phyloP scores from a whole-genome alignment of 2,888 invertebrate genomes.

The Griposia aprilina region DNA sequence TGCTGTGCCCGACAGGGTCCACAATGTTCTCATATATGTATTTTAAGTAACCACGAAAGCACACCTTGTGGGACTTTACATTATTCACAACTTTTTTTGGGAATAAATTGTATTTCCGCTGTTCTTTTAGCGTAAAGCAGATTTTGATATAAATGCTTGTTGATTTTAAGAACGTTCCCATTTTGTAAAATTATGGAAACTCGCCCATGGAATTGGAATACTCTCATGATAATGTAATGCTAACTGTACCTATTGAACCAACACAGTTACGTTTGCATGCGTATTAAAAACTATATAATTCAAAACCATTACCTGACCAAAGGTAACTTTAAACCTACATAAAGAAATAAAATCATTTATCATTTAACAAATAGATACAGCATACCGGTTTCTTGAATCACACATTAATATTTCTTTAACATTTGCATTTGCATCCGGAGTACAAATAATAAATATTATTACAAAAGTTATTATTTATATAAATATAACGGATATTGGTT shows the following conservation, averaged over 20 bases:
- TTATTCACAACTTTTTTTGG: not conserved
- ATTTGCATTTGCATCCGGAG: not conserved
- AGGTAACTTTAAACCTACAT: too few relatives aligned
- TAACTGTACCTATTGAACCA: not conserved
- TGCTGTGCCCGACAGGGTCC: too few relatives aligned
- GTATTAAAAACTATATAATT: not conserved
- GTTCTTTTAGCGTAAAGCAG: not conserved
- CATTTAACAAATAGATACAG: not conserved
- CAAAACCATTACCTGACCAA: not conserved
- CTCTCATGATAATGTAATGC: not conserved
- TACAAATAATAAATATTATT: not conserved
- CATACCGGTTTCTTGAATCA: conserved; percentile 7
- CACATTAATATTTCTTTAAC: conserved; percentile 6
- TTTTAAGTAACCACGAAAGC: too few relatives aligned
- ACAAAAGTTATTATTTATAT: conserved; percentile 4
- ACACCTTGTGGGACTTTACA: not conserved
- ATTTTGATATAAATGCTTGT: not conserved
- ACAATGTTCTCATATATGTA: too few relatives aligned
- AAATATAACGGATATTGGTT: conserved; percentile 47
- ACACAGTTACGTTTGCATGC: not conserved
- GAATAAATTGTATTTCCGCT: not conserved
- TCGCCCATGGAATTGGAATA: not conserved
- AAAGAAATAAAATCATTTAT: too few relatives aligned
- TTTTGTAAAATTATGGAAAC: conserved; percentile 7
- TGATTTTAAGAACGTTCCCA: too few relatives aligned